Conservation (phyloP, 2,888 invertebrate species). For the Pseudolycoriella hygida region DNA sequence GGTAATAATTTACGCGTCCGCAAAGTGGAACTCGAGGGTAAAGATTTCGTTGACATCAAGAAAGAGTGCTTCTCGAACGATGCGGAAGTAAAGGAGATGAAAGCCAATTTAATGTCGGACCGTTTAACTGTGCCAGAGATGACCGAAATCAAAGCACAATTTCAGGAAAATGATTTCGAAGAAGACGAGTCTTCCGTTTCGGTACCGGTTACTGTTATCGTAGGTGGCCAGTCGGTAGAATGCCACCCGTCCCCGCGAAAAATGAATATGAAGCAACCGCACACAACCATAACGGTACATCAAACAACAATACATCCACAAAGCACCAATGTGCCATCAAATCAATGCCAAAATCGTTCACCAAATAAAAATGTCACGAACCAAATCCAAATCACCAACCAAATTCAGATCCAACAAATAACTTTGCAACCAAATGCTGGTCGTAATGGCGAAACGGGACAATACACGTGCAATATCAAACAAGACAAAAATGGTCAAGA, state of each 20-base stretch:
- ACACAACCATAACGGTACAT: conserved; percentile 14
- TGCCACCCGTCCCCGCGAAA: conserved; percentile 7
- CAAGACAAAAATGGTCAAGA: conserved; percentile 11
- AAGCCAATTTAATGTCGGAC: background rate
- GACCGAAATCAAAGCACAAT: conserved; percentile 11
- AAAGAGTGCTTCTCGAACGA: background rate
- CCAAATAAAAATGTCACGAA: conserved; percentile 7
- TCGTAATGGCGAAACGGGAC: background rate
- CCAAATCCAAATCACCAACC: conserved; percentile 13
- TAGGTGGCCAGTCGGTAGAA: conserved; percentile 8
- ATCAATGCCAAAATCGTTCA: conserved; percentile 5
- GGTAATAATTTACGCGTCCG: background rate
- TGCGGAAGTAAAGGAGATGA: background rate
- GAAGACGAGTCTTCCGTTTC: conserved; percentile 2
- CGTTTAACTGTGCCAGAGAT: conserved; percentile 13
- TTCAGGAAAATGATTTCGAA: conserved; percentile 3
- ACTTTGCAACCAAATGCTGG: conserved; percentile 10
- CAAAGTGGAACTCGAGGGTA: background rate
- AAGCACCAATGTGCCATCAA: conserved; percentile 7
- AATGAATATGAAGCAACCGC: conserved; percentile 13
- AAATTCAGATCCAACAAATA: conserved; percentile 14
- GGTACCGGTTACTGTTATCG: conserved; percentile 13
- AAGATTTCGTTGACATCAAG: background rate
- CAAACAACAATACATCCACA: conserved; percentile 14
- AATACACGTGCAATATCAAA: conserved; percentile 10